Evolutionary conservation across 2,888 invertebrate species (phyloP).

Genomic region (Catotricha subobsoleta): DNA sequence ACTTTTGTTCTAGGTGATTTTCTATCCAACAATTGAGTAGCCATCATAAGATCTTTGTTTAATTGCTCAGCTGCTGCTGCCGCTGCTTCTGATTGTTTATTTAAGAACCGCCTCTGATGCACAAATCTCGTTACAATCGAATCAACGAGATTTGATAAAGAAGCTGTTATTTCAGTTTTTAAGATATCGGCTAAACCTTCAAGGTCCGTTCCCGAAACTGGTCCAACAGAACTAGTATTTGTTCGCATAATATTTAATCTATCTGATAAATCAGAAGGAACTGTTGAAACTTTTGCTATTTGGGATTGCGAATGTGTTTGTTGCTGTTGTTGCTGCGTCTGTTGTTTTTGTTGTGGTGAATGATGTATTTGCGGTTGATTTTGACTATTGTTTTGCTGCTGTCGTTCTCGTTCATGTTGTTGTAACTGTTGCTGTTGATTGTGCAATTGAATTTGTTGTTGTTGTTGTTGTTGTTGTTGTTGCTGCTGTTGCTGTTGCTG

Average conservation of each 20-base stretch:
- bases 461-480: constrained; percentile 30
- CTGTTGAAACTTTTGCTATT: constrained; percentile 25
- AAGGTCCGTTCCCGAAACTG: constrained; percentile 59
- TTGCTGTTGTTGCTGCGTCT: constrained; percentile 19
- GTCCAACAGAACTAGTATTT: constrained; percentile 44
- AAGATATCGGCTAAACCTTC: constrained; percentile 80
- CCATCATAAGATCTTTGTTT: constrained; percentile 67
- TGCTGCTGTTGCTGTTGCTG: constrained; percentile 36
- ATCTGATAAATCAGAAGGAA: constrained; percentile 55
- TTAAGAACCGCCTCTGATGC: constrained; percentile 56
- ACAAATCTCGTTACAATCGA: constrained; percentile 71
- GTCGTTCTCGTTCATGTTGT: constrained; percentile 37
- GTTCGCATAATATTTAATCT: constrained; percentile 58
- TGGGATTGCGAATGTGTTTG: constrained; percentile 24
- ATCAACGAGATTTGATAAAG: constrained; percentile 69
- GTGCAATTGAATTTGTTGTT: constrained; percentile 34
- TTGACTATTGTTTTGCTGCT: constrained; percentile 30
- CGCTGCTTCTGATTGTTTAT: constrained; percentile 61
- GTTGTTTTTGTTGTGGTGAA: constrained; percentile 25
- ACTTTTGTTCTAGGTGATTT: constrained; percentile 53
- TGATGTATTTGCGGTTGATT: constrained; percentile 28
- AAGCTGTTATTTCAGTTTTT: constrained; percentile 75
- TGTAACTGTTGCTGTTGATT: constrained; percentile 35
- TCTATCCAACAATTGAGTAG: constrained; percentile 62
- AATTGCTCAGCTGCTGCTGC: constrained; percentile 67